Evolutionary conservation across 2,888 invertebrate genomes (phyloP).

Genomic region (Sesia bembeciformis): DNA sequence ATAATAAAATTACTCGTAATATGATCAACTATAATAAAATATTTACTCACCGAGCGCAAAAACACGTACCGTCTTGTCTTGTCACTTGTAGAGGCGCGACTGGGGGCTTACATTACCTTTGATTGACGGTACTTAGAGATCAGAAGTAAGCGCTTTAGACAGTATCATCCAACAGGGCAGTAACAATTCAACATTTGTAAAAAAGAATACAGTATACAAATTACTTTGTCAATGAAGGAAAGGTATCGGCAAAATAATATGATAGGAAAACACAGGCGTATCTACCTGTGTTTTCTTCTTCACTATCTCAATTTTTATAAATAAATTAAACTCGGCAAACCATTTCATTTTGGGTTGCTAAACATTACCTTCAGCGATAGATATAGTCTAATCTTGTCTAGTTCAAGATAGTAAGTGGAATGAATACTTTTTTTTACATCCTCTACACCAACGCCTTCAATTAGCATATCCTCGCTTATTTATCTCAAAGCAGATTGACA

Average conservation of each 20-base stretch:
- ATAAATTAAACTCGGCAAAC: slow-evolving; percentile 12
- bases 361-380: slow-evolving; percentile 10
- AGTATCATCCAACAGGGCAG: slow-evolving; percentile 1
- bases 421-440: slow-evolving; percentile 14
- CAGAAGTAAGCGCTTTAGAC: slow-evolving; percentile 3
- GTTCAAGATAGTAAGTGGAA: slow-evolving; percentile 14
- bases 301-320: slow-evolving; percentile 10
- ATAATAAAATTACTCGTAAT: too few relatives aligned
- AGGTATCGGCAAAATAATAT: slow-evolving; percentile 3
- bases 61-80: too few relatives aligned
- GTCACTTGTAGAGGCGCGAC: too few relatives aligned
- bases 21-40: too few relatives aligned
- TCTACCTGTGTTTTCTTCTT: slow-evolving; percentile 8
- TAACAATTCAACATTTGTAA: slow-evolving; percentile 3
- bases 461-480: slow-evolving; percentile 10
- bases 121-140: slow-evolving; percentile 5
- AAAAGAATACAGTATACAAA: slow-evolving; percentile 7
- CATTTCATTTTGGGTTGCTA: slow-evolving; percentile 12
- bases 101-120: not conserved
- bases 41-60: too few relatives aligned
- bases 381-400: slow-evolving; percentile 15
- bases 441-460: slow-evolving; percentile 10
- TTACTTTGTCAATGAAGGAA: slow-evolving; percentile 7
- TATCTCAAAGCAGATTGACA: too few relatives aligned
- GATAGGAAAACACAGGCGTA: slow-evolving; percentile 1